These are phyloP conservation scores for Cervus canadensis DNA, from an alignment of 2,113 vertebrate species.

Conservation along the genomic window DNA sequence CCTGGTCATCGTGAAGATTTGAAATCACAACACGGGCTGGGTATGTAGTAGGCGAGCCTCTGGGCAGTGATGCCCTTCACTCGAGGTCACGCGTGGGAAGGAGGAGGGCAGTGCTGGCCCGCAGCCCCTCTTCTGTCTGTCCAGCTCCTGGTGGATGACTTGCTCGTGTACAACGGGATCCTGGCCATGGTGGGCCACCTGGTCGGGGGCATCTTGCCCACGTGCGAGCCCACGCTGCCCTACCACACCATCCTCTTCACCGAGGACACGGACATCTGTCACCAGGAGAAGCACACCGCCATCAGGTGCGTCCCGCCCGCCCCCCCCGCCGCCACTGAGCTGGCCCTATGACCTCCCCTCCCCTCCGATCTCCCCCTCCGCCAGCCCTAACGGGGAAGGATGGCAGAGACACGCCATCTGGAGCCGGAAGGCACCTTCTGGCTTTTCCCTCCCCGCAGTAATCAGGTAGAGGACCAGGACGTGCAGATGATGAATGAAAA, in stretches of 20 bases:
- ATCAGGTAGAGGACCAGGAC: slow-evolving; percentile 93
- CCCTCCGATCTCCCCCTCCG: rapidly evolving
- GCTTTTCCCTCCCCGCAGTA: slow-evolving; percentile 79
- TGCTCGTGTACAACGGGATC: slow-evolving; percentile 96
- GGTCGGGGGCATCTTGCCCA: slow-evolving; percentile 91
- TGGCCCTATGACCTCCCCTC: rapidly evolving
- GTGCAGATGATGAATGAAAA: slow-evolving; percentile 97
- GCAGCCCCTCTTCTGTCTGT: neutral
- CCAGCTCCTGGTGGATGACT: slow-evolving; percentile 95
- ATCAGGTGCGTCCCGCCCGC: slow-evolving; percentile 83
- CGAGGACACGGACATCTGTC: slow-evolving; percentile 82
- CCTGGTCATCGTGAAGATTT: rapidly evolving
- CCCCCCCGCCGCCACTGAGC: rapidly evolving
- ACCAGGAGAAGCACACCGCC: slow-evolving; percentile 85
- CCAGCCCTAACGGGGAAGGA: neutral
- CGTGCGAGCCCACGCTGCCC: slow-evolving; percentile 88
- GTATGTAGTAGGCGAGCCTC: neutral
- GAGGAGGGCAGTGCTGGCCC: rapidly evolving
- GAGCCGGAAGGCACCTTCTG: neutral
- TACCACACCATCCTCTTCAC: slow-evolving; percentile 97
- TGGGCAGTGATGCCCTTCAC: rapidly evolving
- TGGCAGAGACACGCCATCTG: neutral
- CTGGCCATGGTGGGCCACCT: slow-evolving; percentile 87
- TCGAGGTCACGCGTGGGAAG: rapidly evolving
- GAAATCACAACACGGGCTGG: rapidly evolving